Evolutionary conservation across 2,113 vertebrate species (phyloP).

Genomic region (Salvator merianae): DNA sequence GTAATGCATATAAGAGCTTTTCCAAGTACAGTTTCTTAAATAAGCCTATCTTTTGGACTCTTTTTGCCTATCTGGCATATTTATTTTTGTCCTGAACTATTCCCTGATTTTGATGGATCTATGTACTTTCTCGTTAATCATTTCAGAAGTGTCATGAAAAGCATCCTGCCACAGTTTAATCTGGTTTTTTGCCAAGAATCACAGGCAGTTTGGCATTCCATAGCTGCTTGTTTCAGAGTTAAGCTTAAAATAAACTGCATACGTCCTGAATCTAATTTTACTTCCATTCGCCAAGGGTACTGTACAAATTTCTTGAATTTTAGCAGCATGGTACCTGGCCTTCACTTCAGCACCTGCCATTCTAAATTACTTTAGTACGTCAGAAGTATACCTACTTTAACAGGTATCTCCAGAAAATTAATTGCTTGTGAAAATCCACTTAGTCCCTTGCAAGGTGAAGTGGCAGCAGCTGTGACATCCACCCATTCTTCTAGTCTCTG

Average conservation of each 20-base stretch:
- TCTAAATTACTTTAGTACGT: slow-evolving; percentile 69
- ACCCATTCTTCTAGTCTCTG: background rate
- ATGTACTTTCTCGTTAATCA: background rate
- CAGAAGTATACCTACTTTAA: slow-evolving; percentile 60
- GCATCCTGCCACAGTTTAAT: background rate
- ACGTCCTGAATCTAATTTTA: slow-evolving; percentile 34
- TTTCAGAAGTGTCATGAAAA: background rate
- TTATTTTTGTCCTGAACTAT: background rate
- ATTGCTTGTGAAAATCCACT: slow-evolving; percentile 72
- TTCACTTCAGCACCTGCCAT: slow-evolving; percentile 56
- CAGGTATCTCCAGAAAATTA: slow-evolving; percentile 64
- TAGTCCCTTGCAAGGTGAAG: slow-evolving; percentile 60
- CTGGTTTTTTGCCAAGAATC: slow-evolving; percentile 22
- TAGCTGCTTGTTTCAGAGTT: slow-evolving; percentile 20
- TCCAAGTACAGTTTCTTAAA: background rate
- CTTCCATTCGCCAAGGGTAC: slow-evolving; percentile 24
- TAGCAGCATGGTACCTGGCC: slow-evolving; percentile 22
- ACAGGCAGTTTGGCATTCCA: slow-evolving; percentile 20
- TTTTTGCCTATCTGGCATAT: background rate
- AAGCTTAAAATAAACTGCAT: slow-evolving; percentile 33
- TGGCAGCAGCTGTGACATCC: slow-evolving; percentile 54
- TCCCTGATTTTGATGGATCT: background rate
- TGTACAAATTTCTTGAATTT: slow-evolving; percentile 27
- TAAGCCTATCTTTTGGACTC: background rate
- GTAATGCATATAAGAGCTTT: background rate